Base-by-base conservation (phyloP, 2,888 invertebrate species). In the Hypomecis punctinalis region DNA sequence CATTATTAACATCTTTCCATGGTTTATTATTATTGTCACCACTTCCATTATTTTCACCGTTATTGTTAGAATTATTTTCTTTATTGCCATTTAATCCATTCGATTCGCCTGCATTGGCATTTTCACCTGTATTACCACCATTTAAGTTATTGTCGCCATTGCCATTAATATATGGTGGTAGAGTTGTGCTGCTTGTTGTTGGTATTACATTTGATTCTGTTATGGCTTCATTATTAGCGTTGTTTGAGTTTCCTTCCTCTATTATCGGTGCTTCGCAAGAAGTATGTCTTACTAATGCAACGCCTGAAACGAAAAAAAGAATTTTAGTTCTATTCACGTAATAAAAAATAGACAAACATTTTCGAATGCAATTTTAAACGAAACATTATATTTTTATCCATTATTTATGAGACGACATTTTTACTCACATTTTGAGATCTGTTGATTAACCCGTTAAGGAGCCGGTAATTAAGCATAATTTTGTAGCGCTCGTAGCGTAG, bases 251-350 rank as follows among this genome's bases (percentile, higher is more conserved):
- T 48, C 46, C 46, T 57, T 40, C 46, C 10, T 39, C 23, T 40
- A 39, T 56, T 6, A 48, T 13, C 1, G 58, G 42, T 33, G 57
- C 53, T 11, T 13, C 45, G 37, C 63, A 63, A 47, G 57, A 47
- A 5, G 63, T 53, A 5, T 23, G 1, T 43, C 57, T 52, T 37
- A 6, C 13, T 51, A 56, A 45, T 39, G 51, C 23, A 4, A 62
- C 62, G 8, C 5, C 62, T 61, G 37, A 48, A 61, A 61, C 23
- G 5, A 13, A 43, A 9, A 53, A 11, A 54, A 39, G 0, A 23
- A 2, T 8, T n/a, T 35, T 11, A 1, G 46, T 7, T 37, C 6
- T 6, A 36, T 5, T 13, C 10, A 45, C 10, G 10, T 6, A 37
- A 13, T 37, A 6, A 46, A 55, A 13, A 13, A 23, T 2, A 3